A percentile compares a stretch with the other conserved stretches of the same genome.
phyloP scores from a whole-genome alignment of 1,140 invertebrate species.

The Brachionus sp. region DNA sequence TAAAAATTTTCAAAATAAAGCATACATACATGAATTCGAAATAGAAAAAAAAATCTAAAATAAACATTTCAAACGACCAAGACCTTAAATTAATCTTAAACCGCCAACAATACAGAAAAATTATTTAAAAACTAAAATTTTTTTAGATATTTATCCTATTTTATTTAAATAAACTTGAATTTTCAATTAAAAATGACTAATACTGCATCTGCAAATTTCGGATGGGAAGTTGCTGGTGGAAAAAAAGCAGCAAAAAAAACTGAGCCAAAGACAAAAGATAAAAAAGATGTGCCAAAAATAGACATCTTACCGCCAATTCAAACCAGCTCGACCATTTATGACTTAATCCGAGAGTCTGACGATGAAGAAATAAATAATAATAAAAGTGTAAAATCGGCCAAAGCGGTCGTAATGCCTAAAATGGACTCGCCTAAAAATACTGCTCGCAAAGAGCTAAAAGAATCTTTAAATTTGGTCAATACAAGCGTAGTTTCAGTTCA shows the following conservation, averaged over 20 bases:
- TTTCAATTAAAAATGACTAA: conserved; percentile 9
- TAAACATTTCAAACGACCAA: conserved; percentile 11
- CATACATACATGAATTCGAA: background rate
- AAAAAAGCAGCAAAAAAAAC: conserved; percentile 9
- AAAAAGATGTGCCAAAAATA: conserved; percentile 6
- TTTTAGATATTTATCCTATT: background rate
- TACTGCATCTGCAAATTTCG: background rate
- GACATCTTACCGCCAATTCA: background rate
- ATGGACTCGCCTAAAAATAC: conserved; percentile 10
- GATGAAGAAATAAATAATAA: conserved; percentile 40
- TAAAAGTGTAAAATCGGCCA: background rate
- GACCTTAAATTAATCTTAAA: conserved; percentile 23
- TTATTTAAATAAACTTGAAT: background rate
- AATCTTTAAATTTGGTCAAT: conserved; percentile 6
- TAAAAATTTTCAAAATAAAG: background rate
- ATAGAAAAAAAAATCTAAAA: background rate
- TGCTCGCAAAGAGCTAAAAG: background rate
- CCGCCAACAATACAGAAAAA: conserved; percentile 31
- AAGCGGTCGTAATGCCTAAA: background rate
- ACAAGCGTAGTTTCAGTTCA: background rate
- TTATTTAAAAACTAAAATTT: background rate
- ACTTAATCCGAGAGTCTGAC: background rate
- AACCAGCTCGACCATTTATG: background rate
- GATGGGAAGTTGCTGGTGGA: conserved; percentile 18
- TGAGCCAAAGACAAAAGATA: background rate